These are phyloP conservation scores for Odontomyia ornata DNA, from an alignment of 2,888 invertebrate genomes.

Conservation along the genomic window DNA sequence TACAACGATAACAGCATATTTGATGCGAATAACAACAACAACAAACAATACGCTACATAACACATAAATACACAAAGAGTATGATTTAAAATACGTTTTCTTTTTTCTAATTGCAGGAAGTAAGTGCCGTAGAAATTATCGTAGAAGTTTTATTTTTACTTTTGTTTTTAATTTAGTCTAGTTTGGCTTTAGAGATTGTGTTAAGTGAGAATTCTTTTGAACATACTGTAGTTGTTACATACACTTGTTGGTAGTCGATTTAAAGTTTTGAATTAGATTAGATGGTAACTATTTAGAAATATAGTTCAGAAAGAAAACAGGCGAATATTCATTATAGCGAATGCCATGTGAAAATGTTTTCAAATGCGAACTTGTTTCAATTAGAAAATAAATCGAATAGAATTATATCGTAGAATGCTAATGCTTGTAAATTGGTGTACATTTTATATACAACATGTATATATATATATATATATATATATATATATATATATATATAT, in stretches of 20 bases:
- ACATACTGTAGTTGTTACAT: background rate
- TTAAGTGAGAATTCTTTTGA: background rate
- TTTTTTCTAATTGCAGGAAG: constrained; percentile 63
- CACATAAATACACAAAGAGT: background rate
- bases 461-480: no score
- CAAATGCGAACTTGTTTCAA: background rate
- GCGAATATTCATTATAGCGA: background rate
- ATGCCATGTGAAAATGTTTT: background rate
- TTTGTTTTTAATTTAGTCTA: constrained; percentile 8
- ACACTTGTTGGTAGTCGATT: background rate
- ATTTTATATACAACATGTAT: no score
- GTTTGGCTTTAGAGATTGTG: constrained; percentile 27
- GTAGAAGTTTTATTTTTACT: constrained; percentile 5
- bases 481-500: no score
- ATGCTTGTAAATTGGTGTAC: no score
- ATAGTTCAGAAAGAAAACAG: background rate
- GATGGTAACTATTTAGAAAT: background rate
- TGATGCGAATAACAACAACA: constrained; percentile 18
- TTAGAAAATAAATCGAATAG: no score
- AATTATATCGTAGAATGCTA: no score
- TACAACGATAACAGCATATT: background rate
- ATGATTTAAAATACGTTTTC: constrained; percentile 47
- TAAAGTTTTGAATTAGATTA: no score
- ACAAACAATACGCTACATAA: constrained; percentile 1
- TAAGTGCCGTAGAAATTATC: constrained; percentile 57